phyloP scores from a whole-genome alignment of 92 coral and sea anemone genomes.

The Muricea muricata region DNA sequence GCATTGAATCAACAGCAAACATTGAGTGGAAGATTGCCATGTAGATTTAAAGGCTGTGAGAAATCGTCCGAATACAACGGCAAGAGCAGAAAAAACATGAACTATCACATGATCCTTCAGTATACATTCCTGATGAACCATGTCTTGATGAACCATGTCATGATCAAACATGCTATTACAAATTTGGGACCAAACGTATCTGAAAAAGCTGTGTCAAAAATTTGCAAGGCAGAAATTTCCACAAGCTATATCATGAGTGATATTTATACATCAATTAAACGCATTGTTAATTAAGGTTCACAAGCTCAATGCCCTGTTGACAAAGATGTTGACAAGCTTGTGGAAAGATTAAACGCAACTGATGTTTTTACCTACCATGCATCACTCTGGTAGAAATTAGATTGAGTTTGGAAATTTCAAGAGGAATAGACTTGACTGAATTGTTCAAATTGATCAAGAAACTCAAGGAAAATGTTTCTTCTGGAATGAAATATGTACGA shows the following conservation, averaged over 20 bases:
- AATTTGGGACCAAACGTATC: slow-evolving; percentile 57
- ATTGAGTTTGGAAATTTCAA: slow-evolving; percentile 19
- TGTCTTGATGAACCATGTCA: too few species aligned
- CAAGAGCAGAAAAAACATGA: slow-evolving; percentile 66
- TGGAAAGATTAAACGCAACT: slow-evolving; percentile 7
- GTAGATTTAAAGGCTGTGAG: slow-evolving; percentile 68
- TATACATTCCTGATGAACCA: slow-evolving; percentile 44
- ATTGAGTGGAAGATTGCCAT: slow-evolving; percentile 67
- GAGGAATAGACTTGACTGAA: slow-evolving; percentile 50
- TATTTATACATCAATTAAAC: slow-evolving; percentile 9
- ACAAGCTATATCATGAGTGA: slow-evolving; percentile 35
- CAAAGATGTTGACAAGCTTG: slow-evolving; percentile 21
- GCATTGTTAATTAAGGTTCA: slow-evolving; percentile 2
- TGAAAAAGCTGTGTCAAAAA: slow-evolving; percentile 57
- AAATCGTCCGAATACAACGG: slow-evolving; percentile 70
- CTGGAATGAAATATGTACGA: slow-evolving; percentile 46
- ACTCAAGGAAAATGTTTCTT: slow-evolving; percentile 44
- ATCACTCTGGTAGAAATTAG: slow-evolving; percentile 14
- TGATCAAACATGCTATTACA: slow-evolving; percentile 56
- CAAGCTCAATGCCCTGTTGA: slow-evolving; percentile 4
- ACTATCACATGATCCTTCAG: slow-evolving; percentile 70
- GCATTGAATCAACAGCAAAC: slow-evolving; percentile 57
- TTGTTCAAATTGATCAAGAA: slow-evolving; percentile 44
- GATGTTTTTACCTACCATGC: slow-evolving; percentile 12
- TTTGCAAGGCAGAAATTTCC: slow-evolving; percentile 58